Evolutionary conservation across 2,888 invertebrate genomes (phyloP).

Genomic region (Pecten maximus): DNA sequence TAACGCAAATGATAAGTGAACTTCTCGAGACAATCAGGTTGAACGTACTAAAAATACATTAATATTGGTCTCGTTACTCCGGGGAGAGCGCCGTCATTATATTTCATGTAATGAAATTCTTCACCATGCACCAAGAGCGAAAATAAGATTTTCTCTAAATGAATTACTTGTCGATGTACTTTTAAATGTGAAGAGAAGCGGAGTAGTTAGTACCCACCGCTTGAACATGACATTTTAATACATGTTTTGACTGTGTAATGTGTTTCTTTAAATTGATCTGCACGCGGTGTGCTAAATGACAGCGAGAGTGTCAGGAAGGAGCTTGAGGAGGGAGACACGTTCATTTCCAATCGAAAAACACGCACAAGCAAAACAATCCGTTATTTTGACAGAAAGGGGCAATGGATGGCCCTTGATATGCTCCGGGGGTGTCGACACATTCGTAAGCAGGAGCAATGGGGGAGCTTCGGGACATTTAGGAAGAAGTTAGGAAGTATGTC

Average conservation of each 20-base stretch:
- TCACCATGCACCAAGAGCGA: not conserved
- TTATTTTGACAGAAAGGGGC: too few species aligned
- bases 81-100: not conserved
- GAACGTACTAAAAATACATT: not conserved
- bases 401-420: too few species aligned
- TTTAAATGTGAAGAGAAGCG: not conserved
- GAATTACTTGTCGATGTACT: not conserved
- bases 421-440: too few species aligned
- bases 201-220: not conserved
- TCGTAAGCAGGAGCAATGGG: too few species aligned
- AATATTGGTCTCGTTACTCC: not conserved
- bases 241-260: not conserved
- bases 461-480: too few species aligned
- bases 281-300: not conserved
- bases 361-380: too few species aligned
- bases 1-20: not conserved
- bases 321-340: not conserved
- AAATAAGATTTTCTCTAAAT: not conserved
- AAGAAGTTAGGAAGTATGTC: too few species aligned
- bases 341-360: too few species aligned
- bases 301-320: not conserved
- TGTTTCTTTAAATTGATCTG: not conserved
- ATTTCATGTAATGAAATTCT: not conserved
- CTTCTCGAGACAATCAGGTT: not conserved
- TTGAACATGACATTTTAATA: not conserved